Evolutionary conservation across 2,113 vertebrate species (phyloP), one percentile per base, ranked within the genome.

Genomic region (Halcyon senegalensis): DNA sequence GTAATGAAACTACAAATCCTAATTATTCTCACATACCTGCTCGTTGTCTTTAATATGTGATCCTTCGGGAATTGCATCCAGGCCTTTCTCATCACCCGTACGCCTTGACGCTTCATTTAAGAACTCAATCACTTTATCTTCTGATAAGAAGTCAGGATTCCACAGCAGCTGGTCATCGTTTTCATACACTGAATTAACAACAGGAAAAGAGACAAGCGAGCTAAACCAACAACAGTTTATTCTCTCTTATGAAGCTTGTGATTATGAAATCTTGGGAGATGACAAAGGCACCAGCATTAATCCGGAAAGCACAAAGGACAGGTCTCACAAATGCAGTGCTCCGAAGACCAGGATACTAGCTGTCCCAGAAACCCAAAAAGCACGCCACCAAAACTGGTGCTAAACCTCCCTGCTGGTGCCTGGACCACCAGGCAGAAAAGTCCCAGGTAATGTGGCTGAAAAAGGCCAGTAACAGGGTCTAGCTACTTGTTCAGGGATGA

Each of bases 131-230:
- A 99, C 99, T 97, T 99, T 99, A 33, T 98, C 98, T 97, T 99
- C 99, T 11, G 99, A 94, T 76, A 99, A 97, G 95, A 98, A 98
- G 86, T 99, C 99, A 1, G 99, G 99, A 83, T 99, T 99, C 99
- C 99, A 99, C 84, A 99, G 96, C 59, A 99, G 98, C 96, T 99
- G 99, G 97, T 99, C 99, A 53, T 99, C 99, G 7, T 99, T 99
- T 95, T 99, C 99, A 98, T 99, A 99, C 56, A 99, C 99, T 98
- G 97, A 24, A 93, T 8, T 15, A 30, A 66, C 1, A 46, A 55
- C 27, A 53, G 15, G 13, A 16, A 7, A 24, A 25, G 68, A 39
- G 19, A 68, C 21, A 68, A 35, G 12, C 8, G 39, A 64, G 80
- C 18, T 48, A 4, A 75, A 72, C 9, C 28, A 53, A 30, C 13